Evolutionary conservation across 2,888 invertebrate species (phyloP), one percentile per base, ranked within the genome.

Genomic region (Patella ulyssiponensis): DNA sequence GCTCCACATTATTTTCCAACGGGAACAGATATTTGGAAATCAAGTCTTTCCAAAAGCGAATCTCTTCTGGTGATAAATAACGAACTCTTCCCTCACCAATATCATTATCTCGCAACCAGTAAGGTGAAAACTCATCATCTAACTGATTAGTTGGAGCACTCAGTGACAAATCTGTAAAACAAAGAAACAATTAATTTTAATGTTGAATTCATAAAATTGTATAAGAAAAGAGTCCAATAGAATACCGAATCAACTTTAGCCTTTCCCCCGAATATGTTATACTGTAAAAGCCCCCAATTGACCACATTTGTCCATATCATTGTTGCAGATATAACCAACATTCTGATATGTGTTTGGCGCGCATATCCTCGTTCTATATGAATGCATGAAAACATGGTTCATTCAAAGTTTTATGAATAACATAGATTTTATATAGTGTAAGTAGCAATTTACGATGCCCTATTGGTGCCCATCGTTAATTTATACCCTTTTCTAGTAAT

Each of bases 11-110:
- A 88, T 96, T 96, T 90, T 97, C 96, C 86, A 98, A 96, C 2
- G 99, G 99, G 90, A 95, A 96, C 76, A 99, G 93, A 93, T 99
- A 98, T 93, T 97, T 97, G 80, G 96, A 96, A 82, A 99, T 94
- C 73, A 99, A 93, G 87, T 90, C 98, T 91, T 95, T 96, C 98
- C 99, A 99, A 92, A 99, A 99, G 76, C 93, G 93, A 82, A 96
- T 93, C 93, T 99, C 99, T 79, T 95, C 94, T 82, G 84, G 82
- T n/a, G 85, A 84, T 78, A 99, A 93, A 89, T 95, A 96, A 88
- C 97, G 96, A n/a, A 97, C 95, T 92, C 97, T 96, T 75, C 98
- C 98, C 91, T 96, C 96, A 85, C 96, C 95, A 78, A 98, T 93
- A 76, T 96, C 96, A 0, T 95, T 94, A 92, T 98, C 98, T 91